These are phyloP conservation scores for Cotesia typhae DNA, from an alignment of 1,140 invertebrate genomes.

Conservation along the genomic window DNA sequence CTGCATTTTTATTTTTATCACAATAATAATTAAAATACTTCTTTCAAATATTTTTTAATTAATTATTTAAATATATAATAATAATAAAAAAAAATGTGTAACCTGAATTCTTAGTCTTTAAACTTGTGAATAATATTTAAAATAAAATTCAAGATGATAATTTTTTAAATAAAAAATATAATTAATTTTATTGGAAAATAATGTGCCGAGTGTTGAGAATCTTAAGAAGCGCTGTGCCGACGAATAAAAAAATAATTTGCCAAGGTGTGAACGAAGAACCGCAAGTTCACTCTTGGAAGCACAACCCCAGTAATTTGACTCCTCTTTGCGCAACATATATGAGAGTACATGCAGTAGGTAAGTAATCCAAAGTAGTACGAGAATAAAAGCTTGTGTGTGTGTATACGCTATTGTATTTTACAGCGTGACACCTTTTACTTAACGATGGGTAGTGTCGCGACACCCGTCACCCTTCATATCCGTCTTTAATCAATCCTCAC, in stretches of 20 bases:
- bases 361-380: not conserved
- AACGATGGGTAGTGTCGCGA: not conserved
- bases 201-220: too few species aligned
- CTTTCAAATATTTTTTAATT: too few species aligned
- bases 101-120: too few species aligned
- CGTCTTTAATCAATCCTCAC: constrained; percentile 13
- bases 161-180: too few species aligned
- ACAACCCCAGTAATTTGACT: constrained; percentile 8
- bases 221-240: not conserved
- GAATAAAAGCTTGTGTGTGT: not conserved
- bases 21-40: not conserved
- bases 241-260: constrained; percentile 1
- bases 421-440: constrained; percentile 9
- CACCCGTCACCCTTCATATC: not conserved
- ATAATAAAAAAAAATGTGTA: too few species aligned
- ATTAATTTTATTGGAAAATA: too few species aligned
- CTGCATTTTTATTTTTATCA: not conserved
- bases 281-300: constrained; percentile 2
- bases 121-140: too few species aligned
- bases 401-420: constrained; percentile 1
- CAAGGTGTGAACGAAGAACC: constrained; percentile 17
- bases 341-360: not conserved
- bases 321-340: not conserved
- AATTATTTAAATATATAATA: too few species aligned
- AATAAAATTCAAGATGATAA: too few species aligned